phyloP scores from a whole-genome alignment of 2,113 vertebrate species.

The Anser cygnoides region DNA sequence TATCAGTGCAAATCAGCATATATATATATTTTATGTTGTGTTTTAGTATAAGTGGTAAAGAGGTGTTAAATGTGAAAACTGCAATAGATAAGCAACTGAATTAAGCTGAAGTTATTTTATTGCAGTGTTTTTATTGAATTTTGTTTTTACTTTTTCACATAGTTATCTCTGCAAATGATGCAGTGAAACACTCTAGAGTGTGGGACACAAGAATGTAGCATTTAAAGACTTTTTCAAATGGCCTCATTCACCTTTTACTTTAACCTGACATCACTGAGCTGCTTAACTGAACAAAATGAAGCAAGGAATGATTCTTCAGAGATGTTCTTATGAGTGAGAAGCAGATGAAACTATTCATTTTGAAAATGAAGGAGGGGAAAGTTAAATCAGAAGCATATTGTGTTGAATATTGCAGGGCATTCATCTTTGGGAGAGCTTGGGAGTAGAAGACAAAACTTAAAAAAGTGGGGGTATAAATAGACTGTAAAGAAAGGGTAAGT shows the following conservation, averaged over 20 bases:
- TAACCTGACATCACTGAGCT: neutral
- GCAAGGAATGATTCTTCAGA: neutral
- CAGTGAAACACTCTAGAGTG: neutral
- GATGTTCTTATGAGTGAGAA: slow-evolving; percentile 24
- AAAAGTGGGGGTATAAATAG: slow-evolving; percentile 19
- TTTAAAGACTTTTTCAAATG: neutral
- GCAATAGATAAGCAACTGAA: neutral
- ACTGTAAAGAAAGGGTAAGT: slow-evolving; percentile 24
- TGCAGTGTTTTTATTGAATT: neutral
- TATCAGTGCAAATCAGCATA: neutral
- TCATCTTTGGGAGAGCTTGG: neutral
- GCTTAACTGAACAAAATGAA: slow-evolving; percentile 21
- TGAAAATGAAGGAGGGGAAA: slow-evolving; percentile 10
- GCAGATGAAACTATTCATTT: slow-evolving; percentile 23
- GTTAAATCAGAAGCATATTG: slow-evolving; percentile 24
- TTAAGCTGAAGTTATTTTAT: neutral
- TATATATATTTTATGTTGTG: accelerated
- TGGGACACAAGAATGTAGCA: neutral
- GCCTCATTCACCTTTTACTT: neutral
- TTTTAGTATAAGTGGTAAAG: neutral
- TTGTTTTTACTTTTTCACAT: neutral
- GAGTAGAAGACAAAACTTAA: neutral
- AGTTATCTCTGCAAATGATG: neutral
- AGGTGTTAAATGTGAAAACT: neutral
- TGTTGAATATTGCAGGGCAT: slow-evolving; percentile 7